A percentile compares a stretch with the other conserved stretches of the same genome.
Conservation (phyloP, 23 tunicate species). For the Botrylloides violaceus region DNA sequence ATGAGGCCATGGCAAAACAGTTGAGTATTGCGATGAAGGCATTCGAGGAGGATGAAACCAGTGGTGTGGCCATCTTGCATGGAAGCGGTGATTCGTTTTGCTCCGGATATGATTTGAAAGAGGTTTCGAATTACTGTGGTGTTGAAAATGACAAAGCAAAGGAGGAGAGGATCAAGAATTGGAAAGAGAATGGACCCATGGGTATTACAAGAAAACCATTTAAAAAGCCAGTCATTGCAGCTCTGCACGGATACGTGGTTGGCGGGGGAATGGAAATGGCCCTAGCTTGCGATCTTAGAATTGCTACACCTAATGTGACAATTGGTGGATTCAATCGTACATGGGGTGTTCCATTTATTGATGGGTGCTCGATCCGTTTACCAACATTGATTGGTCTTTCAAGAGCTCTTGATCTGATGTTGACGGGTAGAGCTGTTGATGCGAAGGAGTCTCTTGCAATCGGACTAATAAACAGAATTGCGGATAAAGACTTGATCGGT, state of each 20-base stretch:
- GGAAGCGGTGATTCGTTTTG: constrained; percentile 74
- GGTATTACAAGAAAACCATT: constrained; percentile 57
- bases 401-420: constrained; percentile 53
- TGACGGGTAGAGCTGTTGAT: constrained; percentile 51
- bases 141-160: constrained; percentile 24
- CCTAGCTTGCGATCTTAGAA: constrained; percentile 60
- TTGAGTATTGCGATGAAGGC: constrained; percentile 54
- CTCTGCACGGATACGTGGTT: constrained; percentile 58
- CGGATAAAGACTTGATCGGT: constrained; percentile 26
- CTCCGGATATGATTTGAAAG: constrained; percentile 77
- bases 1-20: constrained; percentile 63
- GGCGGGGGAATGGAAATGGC: constrained; percentile 65
- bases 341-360: constrained; percentile 56
- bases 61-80: constrained; percentile 69
- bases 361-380: constrained; percentile 71
- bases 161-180: neutral
- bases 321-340: constrained; percentile 49
- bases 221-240: constrained; percentile 72
- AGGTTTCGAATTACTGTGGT: constrained; percentile 22
- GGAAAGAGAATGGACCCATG: constrained; percentile 56
- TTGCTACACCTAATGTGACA: constrained; percentile 35
- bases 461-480: constrained; percentile 53
- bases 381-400: constrained; percentile 80
- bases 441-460: constrained; percentile 42
- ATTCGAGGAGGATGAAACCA: constrained; percentile 55